Conservation (phyloP, 1,140 invertebrate species). For the Heterodera carotae region DNA sequence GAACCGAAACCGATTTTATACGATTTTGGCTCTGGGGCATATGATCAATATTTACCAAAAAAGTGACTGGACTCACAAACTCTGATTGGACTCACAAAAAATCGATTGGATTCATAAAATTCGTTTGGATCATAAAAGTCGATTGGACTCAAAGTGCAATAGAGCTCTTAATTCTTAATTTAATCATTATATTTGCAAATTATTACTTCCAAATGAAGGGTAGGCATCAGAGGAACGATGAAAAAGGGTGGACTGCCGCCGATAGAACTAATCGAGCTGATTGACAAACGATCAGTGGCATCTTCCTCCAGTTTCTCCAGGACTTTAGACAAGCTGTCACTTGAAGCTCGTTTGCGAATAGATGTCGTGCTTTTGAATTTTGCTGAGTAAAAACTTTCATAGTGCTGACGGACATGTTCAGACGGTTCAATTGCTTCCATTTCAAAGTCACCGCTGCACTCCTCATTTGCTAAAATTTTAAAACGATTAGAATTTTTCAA, state of each 20-base stretch:
- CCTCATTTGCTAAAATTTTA: constrained; percentile 1
- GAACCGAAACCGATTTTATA: too few relatives aligned
- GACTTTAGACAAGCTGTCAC: constrained; percentile 4
- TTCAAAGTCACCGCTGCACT: neutral
- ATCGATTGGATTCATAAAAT: too few relatives aligned
- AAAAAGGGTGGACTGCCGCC: constrained; percentile 1
- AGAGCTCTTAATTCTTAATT: too few relatives aligned
- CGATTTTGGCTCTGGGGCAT: too few relatives aligned
- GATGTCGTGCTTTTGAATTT: neutral
- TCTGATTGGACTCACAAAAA: too few relatives aligned
- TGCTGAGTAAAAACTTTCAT: constrained; percentile 7
- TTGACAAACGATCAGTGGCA: neutral
- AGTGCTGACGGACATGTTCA: neutral
- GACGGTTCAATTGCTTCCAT: neutral
- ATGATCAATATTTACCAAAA: too few relatives aligned
- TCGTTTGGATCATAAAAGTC: too few relatives aligned
- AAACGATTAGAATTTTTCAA: too few relatives aligned
- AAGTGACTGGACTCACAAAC: too few relatives aligned
- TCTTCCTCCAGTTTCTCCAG: constrained; percentile 12
- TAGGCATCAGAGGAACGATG: constrained; percentile 1
- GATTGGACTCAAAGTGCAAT: too few relatives aligned
- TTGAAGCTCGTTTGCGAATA: neutral
- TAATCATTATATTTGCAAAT: too few relatives aligned
- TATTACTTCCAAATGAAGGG: constrained; percentile 4
- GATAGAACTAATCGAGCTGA: neutral